Percentiles rank a stretch among this genome's conserved stretches.
Conservation (phyloP, 23 tunicate species). For the Styela clava region DNA sequence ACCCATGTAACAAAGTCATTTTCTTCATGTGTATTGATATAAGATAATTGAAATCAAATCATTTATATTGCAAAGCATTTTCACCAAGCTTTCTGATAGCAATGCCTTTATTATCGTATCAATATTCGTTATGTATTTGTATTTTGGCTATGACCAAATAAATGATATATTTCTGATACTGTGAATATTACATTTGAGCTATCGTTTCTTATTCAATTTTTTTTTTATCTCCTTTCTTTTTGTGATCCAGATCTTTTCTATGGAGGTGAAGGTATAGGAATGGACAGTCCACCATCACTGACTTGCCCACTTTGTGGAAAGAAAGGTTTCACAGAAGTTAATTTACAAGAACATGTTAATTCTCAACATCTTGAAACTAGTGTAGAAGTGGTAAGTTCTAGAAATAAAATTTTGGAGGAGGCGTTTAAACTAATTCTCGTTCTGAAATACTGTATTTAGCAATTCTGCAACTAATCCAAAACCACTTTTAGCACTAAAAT, state of each 20-base stretch:
- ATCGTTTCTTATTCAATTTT: background rate
- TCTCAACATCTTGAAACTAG: constrained; percentile 55
- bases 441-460: background rate
- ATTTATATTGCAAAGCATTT: no score
- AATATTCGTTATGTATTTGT: no score
- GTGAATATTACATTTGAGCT: no score
- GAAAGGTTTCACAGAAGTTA: constrained; percentile 56
- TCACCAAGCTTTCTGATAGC: no score
- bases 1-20: no score
- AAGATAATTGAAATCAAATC: no score
- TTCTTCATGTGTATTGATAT: no score
- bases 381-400: constrained; percentile 74
- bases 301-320: constrained; percentile 71
- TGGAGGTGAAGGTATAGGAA: constrained; percentile 61
- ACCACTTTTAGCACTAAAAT: background rate
- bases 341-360: constrained; percentile 71
- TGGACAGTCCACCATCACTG: constrained; percentile 73
- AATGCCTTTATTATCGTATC: no score
- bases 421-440: background rate
- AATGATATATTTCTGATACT: no score
- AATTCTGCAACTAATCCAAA: background rate
- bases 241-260: constrained; percentile 49
- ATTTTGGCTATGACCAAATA: no score
- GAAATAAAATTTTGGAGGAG: background rate
- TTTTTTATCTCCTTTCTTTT: background rate